Evolutionary conservation across 2,888 invertebrate species (phyloP).

Genomic region (Apotomis turbidana): DNA sequence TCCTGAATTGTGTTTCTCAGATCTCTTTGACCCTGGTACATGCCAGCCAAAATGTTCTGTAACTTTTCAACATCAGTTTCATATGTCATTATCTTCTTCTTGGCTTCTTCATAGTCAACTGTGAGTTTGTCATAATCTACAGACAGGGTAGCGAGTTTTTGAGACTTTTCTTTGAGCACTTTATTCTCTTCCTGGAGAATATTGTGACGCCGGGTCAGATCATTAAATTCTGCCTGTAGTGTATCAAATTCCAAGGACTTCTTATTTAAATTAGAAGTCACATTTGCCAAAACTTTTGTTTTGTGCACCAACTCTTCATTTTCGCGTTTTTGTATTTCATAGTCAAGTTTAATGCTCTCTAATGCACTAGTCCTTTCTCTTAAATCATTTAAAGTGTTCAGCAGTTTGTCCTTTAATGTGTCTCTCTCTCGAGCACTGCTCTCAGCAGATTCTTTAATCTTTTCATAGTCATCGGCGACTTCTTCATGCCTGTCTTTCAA

Average conservation of each 20-base stretch:
- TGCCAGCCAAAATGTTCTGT: conserved; percentile 75
- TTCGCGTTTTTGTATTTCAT: conserved; percentile 72
- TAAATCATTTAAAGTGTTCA: conserved; percentile 66
- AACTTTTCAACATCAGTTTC: conserved; percentile 71
- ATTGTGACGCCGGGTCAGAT: conserved; percentile 67
- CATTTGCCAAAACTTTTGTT: conserved; percentile 71
- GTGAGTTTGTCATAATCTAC: conserved; percentile 73
- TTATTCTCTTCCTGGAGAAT: conserved; percentile 75
- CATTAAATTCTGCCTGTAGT: conserved; percentile 66
- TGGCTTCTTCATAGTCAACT: conserved; percentile 69
- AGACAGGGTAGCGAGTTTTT: conserved; percentile 72
- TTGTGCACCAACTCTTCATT: conserved; percentile 73
- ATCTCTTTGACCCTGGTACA: conserved; percentile 85
- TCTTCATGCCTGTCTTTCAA: conserved; percentile 81
- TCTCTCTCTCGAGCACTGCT: conserved; percentile 64
- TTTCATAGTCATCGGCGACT: conserved; percentile 80
- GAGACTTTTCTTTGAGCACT: conserved; percentile 69
- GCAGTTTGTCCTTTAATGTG: conserved; percentile 68
- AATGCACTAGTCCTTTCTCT: conserved; percentile 65
- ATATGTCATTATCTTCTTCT: conserved; percentile 62
- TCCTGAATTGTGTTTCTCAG: conserved; percentile 90
- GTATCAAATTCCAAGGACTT: conserved; percentile 70
- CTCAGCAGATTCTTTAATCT: conserved; percentile 69
- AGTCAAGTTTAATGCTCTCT: conserved; percentile 72
- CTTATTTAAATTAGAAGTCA: conserved; percentile 69